These are phyloP conservation scores for Amphipyra berbera DNA, from an alignment of 2,888 invertebrate genomes.

Conservation along the genomic window DNA sequence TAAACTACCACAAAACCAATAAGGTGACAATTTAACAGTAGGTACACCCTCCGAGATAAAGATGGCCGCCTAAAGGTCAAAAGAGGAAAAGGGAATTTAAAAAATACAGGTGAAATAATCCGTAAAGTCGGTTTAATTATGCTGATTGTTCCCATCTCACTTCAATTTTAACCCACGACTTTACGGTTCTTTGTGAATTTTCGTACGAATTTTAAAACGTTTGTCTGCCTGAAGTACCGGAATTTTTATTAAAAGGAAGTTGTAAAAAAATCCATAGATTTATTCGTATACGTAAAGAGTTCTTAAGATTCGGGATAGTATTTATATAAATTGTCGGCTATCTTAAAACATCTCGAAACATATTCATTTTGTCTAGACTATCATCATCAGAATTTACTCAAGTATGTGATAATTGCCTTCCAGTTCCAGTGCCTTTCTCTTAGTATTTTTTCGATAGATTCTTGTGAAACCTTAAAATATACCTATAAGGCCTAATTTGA, in stretches of 20 bases:
- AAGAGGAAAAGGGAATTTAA: conserved; percentile 10
- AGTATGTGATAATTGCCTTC: too few species aligned
- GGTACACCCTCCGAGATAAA: conserved; percentile 6
- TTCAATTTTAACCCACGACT: conserved; percentile 16
- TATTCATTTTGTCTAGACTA: too few species aligned
- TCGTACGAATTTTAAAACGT: conserved; percentile 7
- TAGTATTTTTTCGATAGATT: too few species aligned
- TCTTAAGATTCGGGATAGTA: too few species aligned
- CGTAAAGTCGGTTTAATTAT: conserved; percentile 35
- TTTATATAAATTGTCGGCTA: too few species aligned
- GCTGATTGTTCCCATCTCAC: conserved; percentile 44
- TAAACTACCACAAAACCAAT: conserved; percentile 28
- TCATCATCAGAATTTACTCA: too few species aligned
- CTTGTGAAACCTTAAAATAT: too few species aligned
- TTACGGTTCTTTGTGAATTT: conserved; percentile 20
- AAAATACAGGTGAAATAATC: conserved; percentile 24
- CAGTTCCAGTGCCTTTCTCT: too few species aligned
- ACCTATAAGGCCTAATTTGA: not conserved
- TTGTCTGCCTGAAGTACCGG: not conserved
- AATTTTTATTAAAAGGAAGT: not conserved
- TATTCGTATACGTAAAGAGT: not conserved
- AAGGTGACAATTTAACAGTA: conserved; percentile 14
- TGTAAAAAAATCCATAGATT: too few species aligned
- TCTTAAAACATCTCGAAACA: too few species aligned
- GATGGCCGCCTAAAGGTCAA: conserved; percentile 4